Percentiles rank a stretch among this genome's conserved stretches.
Conservation (phyloP, 2,888 invertebrate genomes). For the Drosophila antonietae region DNA sequence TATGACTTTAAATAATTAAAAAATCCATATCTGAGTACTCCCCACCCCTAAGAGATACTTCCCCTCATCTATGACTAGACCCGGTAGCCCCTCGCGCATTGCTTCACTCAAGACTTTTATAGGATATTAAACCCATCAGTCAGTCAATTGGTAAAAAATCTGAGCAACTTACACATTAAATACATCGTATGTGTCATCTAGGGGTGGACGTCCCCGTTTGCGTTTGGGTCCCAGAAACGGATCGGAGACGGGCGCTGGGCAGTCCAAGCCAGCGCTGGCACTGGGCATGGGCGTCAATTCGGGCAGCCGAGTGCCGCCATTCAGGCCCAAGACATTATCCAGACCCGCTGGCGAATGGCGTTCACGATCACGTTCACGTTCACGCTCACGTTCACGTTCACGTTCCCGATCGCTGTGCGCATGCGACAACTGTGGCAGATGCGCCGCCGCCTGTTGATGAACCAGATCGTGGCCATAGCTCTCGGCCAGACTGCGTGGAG, state of each 20-base stretch:
- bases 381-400: constrained; percentile 41
- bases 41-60: background rate
- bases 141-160: too few species aligned
- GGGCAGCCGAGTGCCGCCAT: constrained; percentile 71
- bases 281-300: constrained; percentile 79
- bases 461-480: constrained; percentile 64
- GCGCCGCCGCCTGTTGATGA: constrained; percentile 48
- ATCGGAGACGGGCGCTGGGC: constrained; percentile 59
- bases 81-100: background rate
- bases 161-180: constrained; percentile 81
- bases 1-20: too few species aligned
- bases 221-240: constrained; percentile 85
- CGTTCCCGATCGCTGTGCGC: constrained; percentile 32
- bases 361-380: constrained; percentile 44
- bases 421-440: constrained; percentile 30
- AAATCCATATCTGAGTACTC: constrained; percentile 22
- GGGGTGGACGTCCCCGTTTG: constrained; percentile 89
- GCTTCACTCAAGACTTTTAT: too few species aligned
- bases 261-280: constrained; percentile 44
- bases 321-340: constrained; percentile 41
- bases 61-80: background rate
- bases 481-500: constrained; percentile 72
- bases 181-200: constrained; percentile 86
- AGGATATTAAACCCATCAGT: too few species aligned
- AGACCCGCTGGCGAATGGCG: constrained; percentile 50